These are phyloP conservation scores for Colistium nudipinnis DNA, from an alignment of 2,113 vertebrate species.

Conservation along the genomic window DNA sequence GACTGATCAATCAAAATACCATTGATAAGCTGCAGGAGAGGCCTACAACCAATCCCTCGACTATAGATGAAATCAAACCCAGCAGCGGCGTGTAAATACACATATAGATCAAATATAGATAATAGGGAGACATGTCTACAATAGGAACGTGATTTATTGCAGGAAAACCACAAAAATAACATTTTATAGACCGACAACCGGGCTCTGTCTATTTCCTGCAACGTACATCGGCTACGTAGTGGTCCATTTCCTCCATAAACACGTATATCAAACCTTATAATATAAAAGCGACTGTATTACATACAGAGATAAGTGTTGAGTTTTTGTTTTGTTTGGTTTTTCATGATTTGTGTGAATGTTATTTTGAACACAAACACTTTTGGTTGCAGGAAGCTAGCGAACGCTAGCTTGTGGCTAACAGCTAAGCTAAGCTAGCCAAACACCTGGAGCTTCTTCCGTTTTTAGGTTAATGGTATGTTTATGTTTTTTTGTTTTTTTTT, in stretches of 20 bases:
- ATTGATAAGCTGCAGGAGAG: no score
- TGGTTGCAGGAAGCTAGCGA: constrained; percentile 15
- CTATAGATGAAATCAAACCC: no score
- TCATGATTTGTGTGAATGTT: not conserved
- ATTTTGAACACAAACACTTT: not conserved
- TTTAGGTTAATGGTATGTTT: no score
- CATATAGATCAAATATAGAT: not conserved
- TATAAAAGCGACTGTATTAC: rapidly evolving
- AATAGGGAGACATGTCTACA: not conserved
- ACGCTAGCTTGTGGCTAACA: constrained; percentile 43
- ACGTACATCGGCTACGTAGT: not conserved
- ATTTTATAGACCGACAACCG: not conserved
- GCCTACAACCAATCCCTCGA: no score
- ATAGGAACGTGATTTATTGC: rapidly evolving
- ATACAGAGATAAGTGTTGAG: not conserved
- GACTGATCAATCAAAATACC: no score
- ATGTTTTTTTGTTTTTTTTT: no score
- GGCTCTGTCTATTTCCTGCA: constrained; percentile 72
- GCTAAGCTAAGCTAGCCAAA: constrained; percentile 56
- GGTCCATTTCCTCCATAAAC: rapidly evolving
- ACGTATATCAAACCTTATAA: rapidly evolving
- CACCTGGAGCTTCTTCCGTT: constrained; percentile 24
- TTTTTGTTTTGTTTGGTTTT: not conserved
- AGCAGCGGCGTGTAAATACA: no score
- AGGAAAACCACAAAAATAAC: not conserved